Conservation (phyloP, 1,140 invertebrate species). For the Hypothenemus hampei region DNA sequence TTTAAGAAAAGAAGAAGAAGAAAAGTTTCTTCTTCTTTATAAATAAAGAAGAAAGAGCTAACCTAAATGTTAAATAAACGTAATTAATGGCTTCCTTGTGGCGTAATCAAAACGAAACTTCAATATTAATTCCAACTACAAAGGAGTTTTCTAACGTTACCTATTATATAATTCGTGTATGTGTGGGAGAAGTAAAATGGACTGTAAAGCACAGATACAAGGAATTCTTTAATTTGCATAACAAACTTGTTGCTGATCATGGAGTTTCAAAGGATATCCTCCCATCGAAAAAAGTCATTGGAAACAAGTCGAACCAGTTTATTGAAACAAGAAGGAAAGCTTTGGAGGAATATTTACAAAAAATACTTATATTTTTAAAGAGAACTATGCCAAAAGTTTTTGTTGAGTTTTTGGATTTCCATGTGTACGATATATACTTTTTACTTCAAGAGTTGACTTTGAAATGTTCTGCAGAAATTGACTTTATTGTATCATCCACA, state of each 20-base stretch:
- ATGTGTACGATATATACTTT: slow-evolving; percentile 78
- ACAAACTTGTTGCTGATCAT: slow-evolving; percentile 70
- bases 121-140: slow-evolving; percentile 54
- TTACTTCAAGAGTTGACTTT: slow-evolving; percentile 72
- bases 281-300: slow-evolving; percentile 81
- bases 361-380: slow-evolving; percentile 66
- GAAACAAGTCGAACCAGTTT: slow-evolving; percentile 67
- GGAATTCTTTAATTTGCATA: slow-evolving; percentile 84
- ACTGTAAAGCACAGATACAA: slow-evolving; percentile 78
- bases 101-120: slow-evolving; percentile 53
- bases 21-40: too few species aligned
- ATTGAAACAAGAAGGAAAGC: slow-evolving; percentile 75
- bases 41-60: too few species aligned
- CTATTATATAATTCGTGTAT: slow-evolving; percentile 64
- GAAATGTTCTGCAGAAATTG: slow-evolving; percentile 65
- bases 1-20: too few species aligned
- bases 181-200: slow-evolving; percentile 70
- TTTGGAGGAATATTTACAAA: slow-evolving; percentile 77
- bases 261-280: slow-evolving; percentile 77
- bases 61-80: too few species aligned
- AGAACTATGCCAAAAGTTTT: slow-evolving; percentile 69
- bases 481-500: slow-evolving; percentile 55
- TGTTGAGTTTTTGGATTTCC: slow-evolving; percentile 73
- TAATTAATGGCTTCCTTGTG: slow-evolving; percentile 59
- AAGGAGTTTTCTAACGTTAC: slow-evolving; percentile 55